Evolutionary conservation across 2,113 vertebrate genomes (phyloP).

Genomic region (Tragelaphus buxtoni): DNA sequence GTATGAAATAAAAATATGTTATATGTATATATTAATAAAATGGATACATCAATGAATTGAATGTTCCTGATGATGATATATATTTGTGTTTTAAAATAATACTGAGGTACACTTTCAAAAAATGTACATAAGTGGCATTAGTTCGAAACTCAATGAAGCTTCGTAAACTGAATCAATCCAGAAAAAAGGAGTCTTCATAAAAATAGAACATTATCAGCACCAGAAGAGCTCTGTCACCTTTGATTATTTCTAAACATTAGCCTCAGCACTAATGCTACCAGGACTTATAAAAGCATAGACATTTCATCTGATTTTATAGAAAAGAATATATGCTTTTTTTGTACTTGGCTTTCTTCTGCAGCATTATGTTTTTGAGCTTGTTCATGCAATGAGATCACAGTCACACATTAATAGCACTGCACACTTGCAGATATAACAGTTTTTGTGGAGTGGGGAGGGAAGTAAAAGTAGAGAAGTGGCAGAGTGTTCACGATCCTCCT

Average conservation of each 20-base stretch:
- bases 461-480: neutral
- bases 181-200: neutral
- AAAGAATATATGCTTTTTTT: neutral
- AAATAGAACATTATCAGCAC: neutral
- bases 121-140: neutral
- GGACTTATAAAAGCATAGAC: neutral
- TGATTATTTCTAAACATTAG: neutral
- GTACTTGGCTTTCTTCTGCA: neutral
- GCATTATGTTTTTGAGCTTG: neutral
- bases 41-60: neutral
- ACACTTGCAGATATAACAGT: neutral
- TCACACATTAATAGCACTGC: fast-evolving
- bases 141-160: neutral
- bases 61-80: neutral
- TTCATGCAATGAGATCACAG: neutral
- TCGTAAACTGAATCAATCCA: neutral
- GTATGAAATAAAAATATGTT: neutral
- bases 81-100: neutral
- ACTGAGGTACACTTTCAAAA: neutral
- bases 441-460: neutral
- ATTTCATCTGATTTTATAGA: neutral
- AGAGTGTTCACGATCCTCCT: neutral
- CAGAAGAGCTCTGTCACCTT: neutral
- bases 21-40: neutral
- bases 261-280: neutral